Evolutionary conservation across 1,140 invertebrate species (phyloP), one percentile per base, ranked within the genome.

Genomic region (Lordiphosa clarofinis): DNA sequence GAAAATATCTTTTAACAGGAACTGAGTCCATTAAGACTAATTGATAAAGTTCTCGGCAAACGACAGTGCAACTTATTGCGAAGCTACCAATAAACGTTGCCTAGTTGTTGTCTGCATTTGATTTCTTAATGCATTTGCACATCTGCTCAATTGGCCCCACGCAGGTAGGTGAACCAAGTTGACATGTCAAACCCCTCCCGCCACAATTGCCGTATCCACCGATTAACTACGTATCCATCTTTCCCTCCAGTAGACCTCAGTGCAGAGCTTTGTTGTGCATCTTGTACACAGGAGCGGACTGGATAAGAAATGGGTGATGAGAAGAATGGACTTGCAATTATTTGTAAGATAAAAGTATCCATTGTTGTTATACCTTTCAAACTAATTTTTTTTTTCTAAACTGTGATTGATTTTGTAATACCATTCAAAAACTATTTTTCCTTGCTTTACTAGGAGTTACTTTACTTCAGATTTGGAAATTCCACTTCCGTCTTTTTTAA

Each of bases 91-190:
- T 75, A 57, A 31, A 31, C 44, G 40, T 60, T 24, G 46, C 35
- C 35, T 31, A 58, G 54, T 70, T 50, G 54, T 54, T 54, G 56
- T 65, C 71, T 82, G 78, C 78, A 84, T 76, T 59, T 84, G 76
- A 78, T 82, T 76, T 70, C 73, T 59, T 82, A 76, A 73, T 84
- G 78, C 52, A 61, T 62, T 79, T 71, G 56, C 57, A 58, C 69
- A 54, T 70, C 73, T 67, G 56, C 57, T 56, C 69, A 50, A 61
- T 59, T 56, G 39, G 43, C 60, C 7, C 28, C 28, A 31, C 28
- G 24, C 1, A 12, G 15, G 6, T 8, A 39, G 33, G 7, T n/a
- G 31, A 15, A 9, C 37, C 50, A 73, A 79, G 70, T 63, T 79
- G 70, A 69, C 64, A 61, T 63, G 5, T 35, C 15, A 60, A 54